phyloP scores from a whole-genome alignment of 2,888 invertebrate genomes.

The Halictus ligatus region DNA sequence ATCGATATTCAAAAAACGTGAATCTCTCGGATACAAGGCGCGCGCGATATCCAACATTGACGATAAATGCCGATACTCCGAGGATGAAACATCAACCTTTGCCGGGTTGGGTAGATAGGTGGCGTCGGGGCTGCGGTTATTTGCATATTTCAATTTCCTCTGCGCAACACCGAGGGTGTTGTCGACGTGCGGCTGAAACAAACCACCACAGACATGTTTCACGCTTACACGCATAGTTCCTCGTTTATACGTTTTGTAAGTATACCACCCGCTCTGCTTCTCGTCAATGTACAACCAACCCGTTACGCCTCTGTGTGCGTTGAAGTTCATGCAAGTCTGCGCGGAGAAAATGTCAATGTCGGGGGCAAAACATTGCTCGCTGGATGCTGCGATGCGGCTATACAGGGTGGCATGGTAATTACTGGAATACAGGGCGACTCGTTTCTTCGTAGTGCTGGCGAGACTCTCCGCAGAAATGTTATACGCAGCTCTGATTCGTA shows the following conservation, averaged over 20 bases:
- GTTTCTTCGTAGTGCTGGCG: neutral
- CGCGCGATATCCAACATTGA: slow-evolving; percentile 57
- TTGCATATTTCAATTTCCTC: slow-evolving; percentile 81
- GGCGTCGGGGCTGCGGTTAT: slow-evolving; percentile 76
- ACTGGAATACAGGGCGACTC: neutral
- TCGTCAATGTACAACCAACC: slow-evolving; percentile 31
- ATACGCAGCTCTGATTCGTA: slow-evolving; percentile 5
- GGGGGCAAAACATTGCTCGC: slow-evolving; percentile 53
- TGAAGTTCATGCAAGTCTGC: slow-evolving; percentile 39
- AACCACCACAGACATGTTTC: slow-evolving; percentile 35
- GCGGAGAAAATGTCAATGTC: slow-evolving; percentile 67
- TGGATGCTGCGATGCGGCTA: slow-evolving; percentile 41
- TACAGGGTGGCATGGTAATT: slow-evolving; percentile 27
- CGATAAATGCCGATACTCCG: slow-evolving; percentile 69
- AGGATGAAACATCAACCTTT: slow-evolving; percentile 67
- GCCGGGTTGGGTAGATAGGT: slow-evolving; percentile 62
- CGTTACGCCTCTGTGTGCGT: slow-evolving; percentile 25
- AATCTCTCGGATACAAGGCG: slow-evolving; percentile 47
- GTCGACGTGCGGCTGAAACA: slow-evolving; percentile 66
- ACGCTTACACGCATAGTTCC: slow-evolving; percentile 32
- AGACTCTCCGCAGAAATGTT: neutral
- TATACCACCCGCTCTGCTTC: neutral
- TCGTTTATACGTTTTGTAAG: slow-evolving; percentile 39
- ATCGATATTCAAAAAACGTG: slow-evolving; percentile 68
- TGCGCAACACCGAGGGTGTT: slow-evolving; percentile 72